phyloP scores from a whole-genome alignment of 2,797 vertebrate genomes.

The Tenualosa thibaudeaui region DNA sequence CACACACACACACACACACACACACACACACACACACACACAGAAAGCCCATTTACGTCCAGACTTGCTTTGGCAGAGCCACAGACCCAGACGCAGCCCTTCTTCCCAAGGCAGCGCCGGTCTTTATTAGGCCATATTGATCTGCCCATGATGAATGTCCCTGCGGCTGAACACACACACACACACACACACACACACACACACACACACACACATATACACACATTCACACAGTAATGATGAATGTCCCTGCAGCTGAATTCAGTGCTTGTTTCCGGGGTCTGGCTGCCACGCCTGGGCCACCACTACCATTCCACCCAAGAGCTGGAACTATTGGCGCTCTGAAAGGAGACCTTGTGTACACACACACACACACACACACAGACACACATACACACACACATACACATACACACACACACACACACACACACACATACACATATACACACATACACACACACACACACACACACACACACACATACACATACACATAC shows the following conservation, averaged over 20 bases:
- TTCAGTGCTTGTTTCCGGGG: slow-evolving; percentile 53
- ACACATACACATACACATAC: too few relatives aligned
- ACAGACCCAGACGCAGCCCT: slow-evolving; percentile 26
- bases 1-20: too few relatives aligned
- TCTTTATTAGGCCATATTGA: not conserved
- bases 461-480: too few relatives aligned
- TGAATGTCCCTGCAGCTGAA: slow-evolving; percentile 54
- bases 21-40: not conserved
- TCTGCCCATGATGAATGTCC: not conserved
- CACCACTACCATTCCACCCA: not conserved
- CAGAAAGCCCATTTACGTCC: slow-evolving; percentile 44
- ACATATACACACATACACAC: not conserved
- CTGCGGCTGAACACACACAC: not conserved
- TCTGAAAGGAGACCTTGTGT: slow-evolving; percentile 43
- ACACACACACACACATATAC: too few relatives aligned
- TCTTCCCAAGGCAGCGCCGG: too few relatives aligned
- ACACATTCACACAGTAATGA: slow-evolving; percentile 31
- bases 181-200: too few relatives aligned
- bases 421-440: too few relatives aligned
- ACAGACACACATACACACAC: too few relatives aligned
- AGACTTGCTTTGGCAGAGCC: not conserved
- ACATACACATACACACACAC: too few relatives aligned
- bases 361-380: not conserved
- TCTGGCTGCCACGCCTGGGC: slow-evolving; percentile 45
- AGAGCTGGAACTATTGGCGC: slow-evolving; percentile 42